These are phyloP conservation scores for Archivesica marissinica DNA, from an alignment of 1,140 invertebrate species.

Conservation along the genomic window DNA sequence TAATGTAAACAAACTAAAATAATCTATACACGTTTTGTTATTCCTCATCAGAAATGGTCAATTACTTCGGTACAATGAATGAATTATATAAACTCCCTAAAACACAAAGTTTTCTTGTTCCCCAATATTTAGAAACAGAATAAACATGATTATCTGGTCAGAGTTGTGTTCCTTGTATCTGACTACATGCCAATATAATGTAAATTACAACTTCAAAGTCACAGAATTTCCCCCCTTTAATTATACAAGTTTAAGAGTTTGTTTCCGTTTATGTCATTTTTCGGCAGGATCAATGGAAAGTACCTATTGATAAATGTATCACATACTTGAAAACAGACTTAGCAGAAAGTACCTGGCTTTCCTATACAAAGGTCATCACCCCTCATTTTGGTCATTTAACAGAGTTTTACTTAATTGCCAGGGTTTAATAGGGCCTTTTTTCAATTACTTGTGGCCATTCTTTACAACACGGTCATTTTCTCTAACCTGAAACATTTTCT, in stretches of 20 bases:
- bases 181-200: background rate
- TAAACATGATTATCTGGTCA: background rate
- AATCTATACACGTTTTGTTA: too few species aligned
- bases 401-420: too few species aligned
- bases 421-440: background rate
- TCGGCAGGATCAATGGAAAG: background rate
- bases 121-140: slow-evolving; percentile 6
- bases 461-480: slow-evolving; percentile 18
- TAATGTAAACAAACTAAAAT: too few species aligned
- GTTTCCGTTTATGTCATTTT: slow-evolving; percentile 21
- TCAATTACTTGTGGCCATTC: background rate
- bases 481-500: background rate
- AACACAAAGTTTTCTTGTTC: background rate
- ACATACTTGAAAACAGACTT: slow-evolving; percentile 22
- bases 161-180: background rate
- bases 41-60: too few species aligned
- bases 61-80: too few species aligned
- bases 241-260: slow-evolving; percentile 8
- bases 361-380: too few species aligned
- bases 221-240: background rate
- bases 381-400: too few species aligned
- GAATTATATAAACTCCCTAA: slow-evolving; percentile 4
- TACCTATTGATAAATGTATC: background rate
- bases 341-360: background rate
- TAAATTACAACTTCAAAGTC: background rate